A percentile compares a stretch with the other conserved stretches of the same genome.
These are phyloP conservation scores for Chrysolina americana DNA, from an alignment of 2,888 invertebrate species.

Conservation along the genomic window DNA sequence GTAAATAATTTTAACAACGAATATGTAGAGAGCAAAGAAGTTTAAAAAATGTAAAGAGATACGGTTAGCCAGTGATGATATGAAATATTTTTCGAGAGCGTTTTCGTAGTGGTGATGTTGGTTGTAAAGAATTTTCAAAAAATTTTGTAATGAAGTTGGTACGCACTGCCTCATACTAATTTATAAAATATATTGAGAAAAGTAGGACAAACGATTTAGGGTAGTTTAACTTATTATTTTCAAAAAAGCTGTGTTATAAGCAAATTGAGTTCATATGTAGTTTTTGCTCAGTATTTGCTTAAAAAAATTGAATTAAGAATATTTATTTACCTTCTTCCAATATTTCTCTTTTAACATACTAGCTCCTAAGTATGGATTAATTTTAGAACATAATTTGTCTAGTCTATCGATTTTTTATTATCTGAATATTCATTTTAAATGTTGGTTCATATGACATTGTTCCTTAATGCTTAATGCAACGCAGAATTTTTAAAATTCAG, in stretches of 20 bases:
- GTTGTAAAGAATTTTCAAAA: slow-evolving; percentile 27
- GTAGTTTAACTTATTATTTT: slow-evolving; percentile 49
- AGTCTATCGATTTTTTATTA: slow-evolving; percentile 63
- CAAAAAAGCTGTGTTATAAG: slow-evolving; percentile 62
- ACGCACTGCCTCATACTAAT: slow-evolving; percentile 47
- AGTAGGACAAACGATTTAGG: slow-evolving; percentile 26
- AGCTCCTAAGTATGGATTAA: slow-evolving; percentile 58
- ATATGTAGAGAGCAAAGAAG: slow-evolving; percentile 30
- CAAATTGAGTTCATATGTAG: slow-evolving; percentile 55
- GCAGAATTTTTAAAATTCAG: slow-evolving; percentile 44
- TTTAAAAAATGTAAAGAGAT: slow-evolving; percentile 23
- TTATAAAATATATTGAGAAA: slow-evolving; percentile 37
- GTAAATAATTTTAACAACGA: slow-evolving; percentile 54
- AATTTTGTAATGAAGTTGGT: slow-evolving; percentile 31
- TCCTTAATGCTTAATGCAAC: slow-evolving; percentile 59
- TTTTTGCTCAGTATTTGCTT: slow-evolving; percentile 61
- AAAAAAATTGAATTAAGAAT: slow-evolving; percentile 58
- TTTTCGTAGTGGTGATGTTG: slow-evolving; percentile 27
- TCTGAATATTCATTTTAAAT: slow-evolving; percentile 60
- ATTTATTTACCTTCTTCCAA: slow-evolving; percentile 62
- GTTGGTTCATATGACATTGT: slow-evolving; percentile 57
- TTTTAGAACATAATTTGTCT: slow-evolving; percentile 64
- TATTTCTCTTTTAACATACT: slow-evolving; percentile 56
- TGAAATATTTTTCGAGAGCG: slow-evolving; percentile 9
- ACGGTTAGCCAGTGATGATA: slow-evolving; percentile 15